These are phyloP conservation scores for Brenthis hecate DNA, from an alignment of 2,888 invertebrate genomes.

Conservation along the genomic window DNA sequence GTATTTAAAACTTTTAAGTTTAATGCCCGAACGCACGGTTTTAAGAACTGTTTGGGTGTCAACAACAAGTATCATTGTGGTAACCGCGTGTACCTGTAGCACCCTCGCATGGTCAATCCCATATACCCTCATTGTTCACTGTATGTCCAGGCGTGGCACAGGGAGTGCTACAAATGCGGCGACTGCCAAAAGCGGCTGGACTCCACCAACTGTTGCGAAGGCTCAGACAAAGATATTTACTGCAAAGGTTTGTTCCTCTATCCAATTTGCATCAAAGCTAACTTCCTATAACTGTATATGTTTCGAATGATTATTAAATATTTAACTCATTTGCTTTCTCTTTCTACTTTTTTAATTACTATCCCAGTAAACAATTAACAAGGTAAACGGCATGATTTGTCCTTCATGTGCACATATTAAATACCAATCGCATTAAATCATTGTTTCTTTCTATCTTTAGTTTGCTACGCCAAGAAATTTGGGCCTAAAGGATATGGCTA, in stretches of 20 bases:
- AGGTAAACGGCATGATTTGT: background rate
- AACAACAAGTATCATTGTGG: slow-evolving; percentile 64
- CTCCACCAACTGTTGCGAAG: slow-evolving; percentile 95
- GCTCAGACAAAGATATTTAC: slow-evolving; percentile 97
- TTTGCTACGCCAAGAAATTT: slow-evolving; percentile 98
- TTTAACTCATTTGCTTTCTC: slow-evolving; percentile 5
- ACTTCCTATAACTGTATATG: slow-evolving; percentile 24
- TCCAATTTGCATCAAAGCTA: slow-evolving; percentile 32
- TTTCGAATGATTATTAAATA: slow-evolving; percentile 16
- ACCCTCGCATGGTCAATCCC: slow-evolving; percentile 60
- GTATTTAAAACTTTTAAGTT: slow-evolving; percentile 75
- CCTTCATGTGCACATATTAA: background rate
- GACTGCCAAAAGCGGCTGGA: slow-evolving; percentile 93
- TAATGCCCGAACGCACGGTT: slow-evolving; percentile 23
- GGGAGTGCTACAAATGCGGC: slow-evolving; percentile 96
- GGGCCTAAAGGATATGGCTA: slow-evolving; percentile 99
- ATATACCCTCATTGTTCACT: slow-evolving; percentile 64
- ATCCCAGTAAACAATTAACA: background rate
- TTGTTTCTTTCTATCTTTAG: slow-evolving; percentile 68
- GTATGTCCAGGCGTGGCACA: slow-evolving; percentile 92
- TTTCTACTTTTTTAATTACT: background rate
- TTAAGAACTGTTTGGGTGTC: slow-evolving; percentile 51
- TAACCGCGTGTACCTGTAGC: slow-evolving; percentile 64
- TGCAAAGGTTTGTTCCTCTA: slow-evolving; percentile 91
- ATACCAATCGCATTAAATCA: background rate